Base-by-base conservation (phyloP, 2,888 invertebrate species). In the Cepaea hortensis region DNA sequence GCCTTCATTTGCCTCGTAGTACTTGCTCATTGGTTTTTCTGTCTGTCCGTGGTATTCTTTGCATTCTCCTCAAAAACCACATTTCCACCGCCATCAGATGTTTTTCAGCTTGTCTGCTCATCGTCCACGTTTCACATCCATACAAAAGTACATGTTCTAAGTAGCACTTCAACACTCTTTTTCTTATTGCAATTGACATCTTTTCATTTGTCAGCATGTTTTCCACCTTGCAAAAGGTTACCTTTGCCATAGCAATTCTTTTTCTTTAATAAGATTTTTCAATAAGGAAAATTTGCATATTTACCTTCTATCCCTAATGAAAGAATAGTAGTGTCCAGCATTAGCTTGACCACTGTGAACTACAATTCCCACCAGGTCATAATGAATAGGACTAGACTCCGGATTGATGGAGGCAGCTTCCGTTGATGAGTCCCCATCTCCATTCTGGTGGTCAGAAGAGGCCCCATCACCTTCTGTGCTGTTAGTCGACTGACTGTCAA, bases 261-360 rank as follows among this genome's bases (percentile, higher is more conserved):
- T 4, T 68, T 68, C n/a, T 68, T 68, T 68, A 15, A 6, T 65
- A 9, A 15, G 18, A 65, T 65, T 9, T 65, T 65, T 65, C 13
- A 65, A 65, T 65, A 65, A 0, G 65, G 18, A 65, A 18, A 9
- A 65, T 15, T 15, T 65, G 68, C 13, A n/a, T 68, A 55, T 20
- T 3, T 87, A 93, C 94, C 93, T 92, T 84, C 94, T 91, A 80
- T 95, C 95, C 88, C 94, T 94, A 83, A 95, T 95, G 91, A 95
- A 95, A 35, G 95, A 95, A 89, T 95, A 95, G 91, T 95, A 95
- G 91, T 95, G 95, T 5, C 95, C 95, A 85, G 95, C 95, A 91
- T 94, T 95, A 35, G 95, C 95, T 90, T 95, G 95, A 3, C 95
- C 95, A 90, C 95, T 95, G 91, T 95, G 95, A 4, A 95, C 95